Percentiles rank a stretch among this genome's conserved stretches.
phyloP scores from a whole-genome alignment of 2,888 invertebrate genomes.

The Catocala sponsa region DNA sequence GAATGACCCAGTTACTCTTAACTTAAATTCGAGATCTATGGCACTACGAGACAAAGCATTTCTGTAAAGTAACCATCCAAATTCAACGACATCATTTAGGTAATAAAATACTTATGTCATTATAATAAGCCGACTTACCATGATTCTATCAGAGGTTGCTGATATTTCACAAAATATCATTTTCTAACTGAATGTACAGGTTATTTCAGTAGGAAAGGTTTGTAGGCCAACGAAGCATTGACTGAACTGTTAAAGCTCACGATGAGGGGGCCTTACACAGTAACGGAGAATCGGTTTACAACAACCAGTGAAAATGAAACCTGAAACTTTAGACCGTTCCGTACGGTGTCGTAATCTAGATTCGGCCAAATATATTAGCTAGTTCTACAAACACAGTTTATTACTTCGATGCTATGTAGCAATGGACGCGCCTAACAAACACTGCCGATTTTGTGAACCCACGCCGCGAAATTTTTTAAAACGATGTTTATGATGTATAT shows the following conservation, averaged over 20 bases:
- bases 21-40: neutral
- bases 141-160: no score
- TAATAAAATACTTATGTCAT: no score
- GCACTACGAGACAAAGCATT: no score
- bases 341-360: constrained; percentile 24
- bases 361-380: constrained; percentile 33
- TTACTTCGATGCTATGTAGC: constrained; percentile 39
- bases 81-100: no score
- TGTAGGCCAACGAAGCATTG: no score
- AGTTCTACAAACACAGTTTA: constrained; percentile 28
- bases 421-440: constrained; percentile 37
- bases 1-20: no score
- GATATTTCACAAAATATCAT: no score
- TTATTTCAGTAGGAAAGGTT: no score
- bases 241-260: no score
- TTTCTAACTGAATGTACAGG: no score
- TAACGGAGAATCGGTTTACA: constrained; percentile 5
- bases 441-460: constrained; percentile 42
- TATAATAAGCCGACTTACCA: no score
- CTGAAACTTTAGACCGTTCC: neutral
- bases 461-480: constrained; percentile 29
- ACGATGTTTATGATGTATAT: constrained; percentile 33
- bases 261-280: neutral
- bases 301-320: constrained; percentile 4
- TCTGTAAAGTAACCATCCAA: no score